Percentiles rank a stretch among this genome's conserved stretches.
Evolutionary conservation across 2,797 vertebrate genomes (phyloP).

Genomic region (Octomys mimax): DNA sequence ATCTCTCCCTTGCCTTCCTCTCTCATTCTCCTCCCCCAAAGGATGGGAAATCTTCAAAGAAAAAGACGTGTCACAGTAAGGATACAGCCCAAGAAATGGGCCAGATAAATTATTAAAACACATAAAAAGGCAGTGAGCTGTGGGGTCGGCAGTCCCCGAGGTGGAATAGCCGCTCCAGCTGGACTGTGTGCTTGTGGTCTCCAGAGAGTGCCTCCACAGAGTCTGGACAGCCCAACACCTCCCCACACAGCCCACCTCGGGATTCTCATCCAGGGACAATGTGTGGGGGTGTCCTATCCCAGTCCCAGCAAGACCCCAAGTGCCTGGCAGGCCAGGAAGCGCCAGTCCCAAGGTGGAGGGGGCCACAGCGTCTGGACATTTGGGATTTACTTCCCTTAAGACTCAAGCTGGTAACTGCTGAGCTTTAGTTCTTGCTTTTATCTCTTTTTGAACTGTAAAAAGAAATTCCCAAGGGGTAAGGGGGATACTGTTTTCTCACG

Average conservation of each 20-base stretch:
- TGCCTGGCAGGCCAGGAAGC: neutral
- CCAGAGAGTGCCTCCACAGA: neutral
- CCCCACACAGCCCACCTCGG: neutral
- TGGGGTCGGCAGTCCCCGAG: conserved; percentile 63
- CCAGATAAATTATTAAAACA: conserved; percentile 89
- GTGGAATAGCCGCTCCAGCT: conserved; percentile 72
- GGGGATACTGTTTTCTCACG: conserved; percentile 88
- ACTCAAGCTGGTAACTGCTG: conserved; percentile 77
- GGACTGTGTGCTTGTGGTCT: neutral
- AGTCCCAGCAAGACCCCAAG: conserved; percentile 68
- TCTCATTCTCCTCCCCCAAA: conserved; percentile 80
- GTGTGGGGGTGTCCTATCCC: conserved; percentile 72
- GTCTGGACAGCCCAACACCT: neutral
- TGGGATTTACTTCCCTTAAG: conserved; percentile 81
- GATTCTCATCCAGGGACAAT: neutral
- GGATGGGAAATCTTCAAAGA: conserved; percentile 87
- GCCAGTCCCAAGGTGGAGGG: conserved; percentile 26
- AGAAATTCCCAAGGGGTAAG: conserved; percentile 84
- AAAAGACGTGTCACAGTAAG: conserved; percentile 86
- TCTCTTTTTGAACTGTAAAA: conserved; percentile 86
- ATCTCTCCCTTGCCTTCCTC: conserved; percentile 78
- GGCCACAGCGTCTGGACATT: conserved; percentile 73
- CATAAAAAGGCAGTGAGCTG: conserved; percentile 76
- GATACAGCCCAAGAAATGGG: conserved; percentile 85
- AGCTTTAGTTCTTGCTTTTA: conserved; percentile 86